phyloP scores from a whole-genome alignment of 2,888 invertebrate species.

The Mycalesis mineus region DNA sequence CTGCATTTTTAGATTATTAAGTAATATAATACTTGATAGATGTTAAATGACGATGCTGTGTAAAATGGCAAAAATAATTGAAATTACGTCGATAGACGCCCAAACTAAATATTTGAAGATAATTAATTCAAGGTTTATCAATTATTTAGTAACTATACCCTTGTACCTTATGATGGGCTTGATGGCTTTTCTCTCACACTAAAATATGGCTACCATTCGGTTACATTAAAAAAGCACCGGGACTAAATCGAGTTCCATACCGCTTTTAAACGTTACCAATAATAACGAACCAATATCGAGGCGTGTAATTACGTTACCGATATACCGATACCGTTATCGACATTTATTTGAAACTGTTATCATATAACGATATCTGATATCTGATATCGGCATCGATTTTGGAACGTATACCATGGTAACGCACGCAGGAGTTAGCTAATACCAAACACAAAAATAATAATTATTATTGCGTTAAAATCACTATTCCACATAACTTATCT shows the following conservation, averaged over 20 bases:
- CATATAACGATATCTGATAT: not conserved
- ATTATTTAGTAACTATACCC: constrained; percentile 21
- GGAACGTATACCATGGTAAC: not conserved
- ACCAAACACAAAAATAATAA: constrained; percentile 24
- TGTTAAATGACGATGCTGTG: no score
- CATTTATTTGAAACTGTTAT: not conserved
- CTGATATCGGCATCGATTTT: not conserved
- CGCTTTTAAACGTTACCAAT: constrained; percentile 5
- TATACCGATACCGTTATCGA: not conserved
- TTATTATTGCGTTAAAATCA: constrained; percentile 51
- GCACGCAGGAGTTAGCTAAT: constrained; percentile 21
- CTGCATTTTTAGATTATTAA: no score
- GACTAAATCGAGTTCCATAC: constrained; percentile 31
- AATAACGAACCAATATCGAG: not conserved
- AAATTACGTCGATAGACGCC: not conserved
- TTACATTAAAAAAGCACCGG: constrained; percentile 31
- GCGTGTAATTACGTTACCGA: not conserved
- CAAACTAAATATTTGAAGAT: not conserved
- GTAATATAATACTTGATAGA: no score
- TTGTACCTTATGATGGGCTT: constrained; percentile 20
- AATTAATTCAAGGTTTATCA: constrained; percentile 3
- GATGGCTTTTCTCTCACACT: constrained; percentile 21
- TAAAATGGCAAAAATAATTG: no score
- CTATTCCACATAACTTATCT: constrained; percentile 36
- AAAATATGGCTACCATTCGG: constrained; percentile 26